Base-by-base conservation (phyloP, 2,888 invertebrate genomes). In the Sphaerophoria rueppellii region DNA sequence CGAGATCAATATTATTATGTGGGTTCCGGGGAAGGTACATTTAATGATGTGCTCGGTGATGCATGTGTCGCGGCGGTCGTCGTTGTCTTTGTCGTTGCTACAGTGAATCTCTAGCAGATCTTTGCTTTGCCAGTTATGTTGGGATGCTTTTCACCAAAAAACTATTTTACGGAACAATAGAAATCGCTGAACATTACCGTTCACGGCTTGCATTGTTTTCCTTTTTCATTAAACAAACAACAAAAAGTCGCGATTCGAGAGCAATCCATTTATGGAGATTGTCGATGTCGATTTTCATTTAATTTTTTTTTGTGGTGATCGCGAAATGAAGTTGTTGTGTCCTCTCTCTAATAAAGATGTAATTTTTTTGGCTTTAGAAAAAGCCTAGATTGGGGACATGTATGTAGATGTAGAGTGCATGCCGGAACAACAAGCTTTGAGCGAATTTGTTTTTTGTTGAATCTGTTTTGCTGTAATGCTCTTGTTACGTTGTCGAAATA, bases 151-250 rank as follows among this genome's bases (percentile, higher is more conserved):
- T 73, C 69, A 63, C 76, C 73, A 72, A 81, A 72, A 81, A 85
- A 85, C 72, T 73, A 61, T 76, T 57, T 48, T 16, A 58, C 37
- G 40, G 72, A 85, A 85, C 85, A 85, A 85, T 85, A 81, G 85
- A 85, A 85, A 81, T 81, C 63, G 85, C 54, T 72, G 85, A 85
- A 85, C 85, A 85, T 85, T 85, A 85, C 85, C 85, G 85, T 85
- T 85, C 35, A 52, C 35, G 63, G 48, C 50, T 81, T 63, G 72
- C 75, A 83, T 83, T 83, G 83, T 83, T 72, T 80, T 72, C 72
- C 80, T 80, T 80, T 71, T 80, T 83, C 57, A 71, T 82, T 74
- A 54, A 37, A 54, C 67, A 14, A 63, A 48, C 61, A 60, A 65
- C 58, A 73, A 63, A 65, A 73, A 83, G 67, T 52, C 14, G 24